A percentile compares a stretch with the other conserved stretches of the same genome.
phyloP scores from a whole-genome alignment of 1,140 invertebrate species.

The Phymorhynchus buccinoides region DNA sequence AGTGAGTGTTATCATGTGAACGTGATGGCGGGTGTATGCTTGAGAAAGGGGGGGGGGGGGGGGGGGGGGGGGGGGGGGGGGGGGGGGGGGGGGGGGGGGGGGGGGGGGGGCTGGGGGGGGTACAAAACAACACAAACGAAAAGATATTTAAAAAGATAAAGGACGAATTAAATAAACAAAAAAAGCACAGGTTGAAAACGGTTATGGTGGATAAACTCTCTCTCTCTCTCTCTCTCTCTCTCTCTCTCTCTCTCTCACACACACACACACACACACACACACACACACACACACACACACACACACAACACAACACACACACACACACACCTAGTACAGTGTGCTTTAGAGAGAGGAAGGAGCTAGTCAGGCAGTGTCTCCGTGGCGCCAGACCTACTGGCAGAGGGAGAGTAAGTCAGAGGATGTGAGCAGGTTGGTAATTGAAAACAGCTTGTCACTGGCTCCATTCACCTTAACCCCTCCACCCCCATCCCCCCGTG shows the following conservation, averaged over 20 bases:
- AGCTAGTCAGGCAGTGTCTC: constrained; percentile 10
- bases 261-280: too few relatives aligned
- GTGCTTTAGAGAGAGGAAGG: not conserved
- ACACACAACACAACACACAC: too few relatives aligned
- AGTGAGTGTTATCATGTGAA: too few relatives aligned
- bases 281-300: too few relatives aligned
- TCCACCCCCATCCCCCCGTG: not conserved
- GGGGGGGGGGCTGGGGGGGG: not conserved
- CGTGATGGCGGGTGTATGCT: too few relatives aligned
- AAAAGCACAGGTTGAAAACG: too few relatives aligned
- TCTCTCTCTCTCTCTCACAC: too few relatives aligned
- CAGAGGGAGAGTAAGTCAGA: too few relatives aligned
- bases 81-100: not conserved
- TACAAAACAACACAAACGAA: not conserved
- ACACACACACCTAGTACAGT: not conserved
- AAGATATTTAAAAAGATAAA: too few relatives aligned
- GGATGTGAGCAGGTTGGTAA: constrained; percentile 15
- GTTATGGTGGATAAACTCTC: too few relatives aligned
- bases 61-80: not conserved
- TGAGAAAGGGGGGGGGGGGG: not conserved
- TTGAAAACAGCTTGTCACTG: constrained; percentile 29
- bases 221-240: too few relatives aligned
- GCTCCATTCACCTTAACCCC: not conserved
- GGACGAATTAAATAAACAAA: too few relatives aligned
- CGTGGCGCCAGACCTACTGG: constrained; percentile 20